Conservation (phyloP, 2,888 invertebrate species). For the Hyles lineata region DNA sequence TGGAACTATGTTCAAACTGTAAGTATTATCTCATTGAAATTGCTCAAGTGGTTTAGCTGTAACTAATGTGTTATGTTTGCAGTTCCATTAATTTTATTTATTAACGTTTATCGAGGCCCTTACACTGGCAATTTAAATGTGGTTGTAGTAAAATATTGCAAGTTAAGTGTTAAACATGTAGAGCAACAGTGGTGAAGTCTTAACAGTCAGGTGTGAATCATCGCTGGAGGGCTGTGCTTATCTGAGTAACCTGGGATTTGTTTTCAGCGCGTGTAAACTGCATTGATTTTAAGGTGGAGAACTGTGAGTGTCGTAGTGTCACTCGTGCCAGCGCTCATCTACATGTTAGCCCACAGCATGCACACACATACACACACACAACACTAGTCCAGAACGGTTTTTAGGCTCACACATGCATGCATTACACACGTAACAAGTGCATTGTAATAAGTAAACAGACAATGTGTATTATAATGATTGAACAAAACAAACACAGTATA, state of each 20-base stretch:
- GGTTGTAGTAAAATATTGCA: slow-evolving; percentile 25
- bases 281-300: slow-evolving; percentile 86
- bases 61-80: slow-evolving; percentile 32
- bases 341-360: slow-evolving; percentile 64
- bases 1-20: slow-evolving; percentile 99
- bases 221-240: slow-evolving; percentile 50
- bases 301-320: slow-evolving; percentile 85
- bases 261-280: slow-evolving; percentile 86
- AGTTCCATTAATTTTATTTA: slow-evolving; percentile 26
- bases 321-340: slow-evolving; percentile 77
- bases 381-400: slow-evolving; percentile 69
- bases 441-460: slow-evolving; percentile 7
- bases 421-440: slow-evolving; percentile 24
- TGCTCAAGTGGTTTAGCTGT: slow-evolving; percentile 28
- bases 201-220: background rate
- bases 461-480: slow-evolving; percentile 24
- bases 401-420: slow-evolving; percentile 38
- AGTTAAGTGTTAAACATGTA: background rate
- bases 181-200: slow-evolving; percentile 17
- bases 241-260: slow-evolving; percentile 79
- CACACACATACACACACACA: slow-evolving; percentile 76
- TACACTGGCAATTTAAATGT: slow-evolving; percentile 5
- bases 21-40: slow-evolving; percentile 79
- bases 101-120: slow-evolving; percentile 23
- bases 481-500: background rate